These are phyloP conservation scores for Hydraecia micacea DNA, from an alignment of 2,888 invertebrate species.

Conservation along the genomic window DNA sequence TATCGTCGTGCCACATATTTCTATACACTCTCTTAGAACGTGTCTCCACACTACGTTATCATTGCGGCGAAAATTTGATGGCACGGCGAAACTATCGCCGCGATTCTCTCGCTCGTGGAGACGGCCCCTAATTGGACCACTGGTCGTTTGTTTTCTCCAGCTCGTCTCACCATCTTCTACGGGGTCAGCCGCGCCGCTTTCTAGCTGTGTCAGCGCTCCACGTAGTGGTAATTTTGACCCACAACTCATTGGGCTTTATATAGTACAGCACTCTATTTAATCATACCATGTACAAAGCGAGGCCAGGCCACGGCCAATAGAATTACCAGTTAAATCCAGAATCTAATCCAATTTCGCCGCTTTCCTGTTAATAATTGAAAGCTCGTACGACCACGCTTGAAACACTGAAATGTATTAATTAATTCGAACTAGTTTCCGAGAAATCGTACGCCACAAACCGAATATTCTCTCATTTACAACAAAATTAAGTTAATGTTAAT, in stretches of 20 bases:
- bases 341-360: conserved; percentile 7
- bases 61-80: too few relatives aligned
- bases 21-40: too few relatives aligned
- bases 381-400: not conserved
- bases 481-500: conserved; percentile 12
- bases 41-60: too few relatives aligned
- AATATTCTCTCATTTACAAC: not conserved
- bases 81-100: too few relatives aligned
- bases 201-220: too few relatives aligned
- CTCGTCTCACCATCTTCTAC: too few relatives aligned
- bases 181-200: too few relatives aligned
- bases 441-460: not conserved
- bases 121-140: too few relatives aligned
- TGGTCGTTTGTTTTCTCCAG: too few relatives aligned
- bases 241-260: not conserved
- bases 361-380: conserved; percentile 27
- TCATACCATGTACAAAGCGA: not conserved
- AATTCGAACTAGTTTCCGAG: not conserved
- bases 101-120: too few relatives aligned
- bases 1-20: too few relatives aligned
- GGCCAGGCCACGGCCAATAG: not conserved
- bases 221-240: too few relatives aligned
- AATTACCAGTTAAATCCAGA: conserved; percentile 13
- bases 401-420: conserved; percentile 14
- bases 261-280: not conserved